A percentile compares a stretch with the other conserved stretches of the same genome.
Evolutionary conservation across 2,888 invertebrate genomes (phyloP).

Genomic region (Tolmerus cingulatus): DNA sequence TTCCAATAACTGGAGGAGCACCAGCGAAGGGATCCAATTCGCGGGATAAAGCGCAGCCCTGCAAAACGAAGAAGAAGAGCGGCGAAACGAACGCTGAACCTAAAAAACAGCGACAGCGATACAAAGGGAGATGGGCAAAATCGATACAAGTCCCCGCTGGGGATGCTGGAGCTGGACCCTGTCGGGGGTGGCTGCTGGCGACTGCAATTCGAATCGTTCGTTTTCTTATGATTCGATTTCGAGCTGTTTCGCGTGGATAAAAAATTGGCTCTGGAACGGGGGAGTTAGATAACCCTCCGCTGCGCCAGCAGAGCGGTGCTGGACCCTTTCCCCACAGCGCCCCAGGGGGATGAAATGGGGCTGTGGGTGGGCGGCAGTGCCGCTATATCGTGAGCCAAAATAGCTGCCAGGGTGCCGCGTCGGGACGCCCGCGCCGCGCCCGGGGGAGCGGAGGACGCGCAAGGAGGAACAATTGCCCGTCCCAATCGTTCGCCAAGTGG

Average conservation of each 20-base stretch:
- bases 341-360: not conserved
- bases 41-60: slow-evolving; percentile 47
- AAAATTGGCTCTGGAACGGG: slow-evolving; percentile 38
- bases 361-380: not conserved
- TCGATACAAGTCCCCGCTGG: slow-evolving; percentile 46
- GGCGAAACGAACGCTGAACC: slow-evolving; percentile 44
- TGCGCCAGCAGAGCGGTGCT: not conserved
- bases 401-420: not conserved
- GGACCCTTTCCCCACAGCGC: not conserved
- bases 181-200: slow-evolving; percentile 34
- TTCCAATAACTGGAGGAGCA: slow-evolving; percentile 22
- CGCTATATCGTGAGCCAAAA: not conserved
- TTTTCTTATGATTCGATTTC: slow-evolving; percentile 49
- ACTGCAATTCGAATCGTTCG: slow-evolving; percentile 45
- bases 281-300: slow-evolving; percentile 24
- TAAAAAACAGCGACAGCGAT: slow-evolving; percentile 46
- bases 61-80: slow-evolving; percentile 44
- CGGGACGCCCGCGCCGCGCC: too few species aligned
- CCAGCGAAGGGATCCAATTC: slow-evolving; percentile 32
- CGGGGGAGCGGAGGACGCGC: not conserved
- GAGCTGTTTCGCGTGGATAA: slow-evolving; percentile 46
- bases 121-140: slow-evolving; percentile 43
- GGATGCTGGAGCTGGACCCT: slow-evolving; percentile 39
- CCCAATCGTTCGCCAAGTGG: slow-evolving; percentile 42
- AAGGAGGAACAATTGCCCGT: slow-evolving; percentile 39